Conservation (phyloP, 1,140 invertebrate species). For the Pemphigus obesinymphae region DNA sequence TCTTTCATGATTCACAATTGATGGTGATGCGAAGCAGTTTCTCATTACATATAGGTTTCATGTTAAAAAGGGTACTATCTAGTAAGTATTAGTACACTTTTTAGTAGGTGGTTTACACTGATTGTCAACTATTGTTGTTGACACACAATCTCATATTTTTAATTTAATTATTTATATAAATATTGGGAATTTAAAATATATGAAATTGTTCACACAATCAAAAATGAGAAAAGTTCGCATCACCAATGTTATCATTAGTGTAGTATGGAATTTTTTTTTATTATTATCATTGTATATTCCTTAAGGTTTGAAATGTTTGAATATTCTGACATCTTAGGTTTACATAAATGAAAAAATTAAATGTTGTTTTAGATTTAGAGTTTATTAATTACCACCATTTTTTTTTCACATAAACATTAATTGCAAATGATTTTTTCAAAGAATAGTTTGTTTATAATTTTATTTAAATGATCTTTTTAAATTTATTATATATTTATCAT, state of each 20-base stretch:
- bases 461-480: constrained; percentile 13
- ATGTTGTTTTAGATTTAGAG: not conserved
- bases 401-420: not conserved
- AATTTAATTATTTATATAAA: too few species aligned
- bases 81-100: too few species aligned
- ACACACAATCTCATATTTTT: too few species aligned
- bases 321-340: not conserved
- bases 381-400: constrained; percentile 2
- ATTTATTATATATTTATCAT: not conserved
- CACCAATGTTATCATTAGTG: not conserved
- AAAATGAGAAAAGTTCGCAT: not conserved
- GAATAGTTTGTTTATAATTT: not conserved
- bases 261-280: not conserved
- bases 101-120: too few species aligned
- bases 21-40: not conserved
- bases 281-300: constrained; percentile 5
- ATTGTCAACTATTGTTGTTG: too few species aligned
- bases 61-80: not conserved
- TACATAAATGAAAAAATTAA: not conserved
- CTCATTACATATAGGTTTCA: not conserved
- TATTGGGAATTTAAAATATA: not conserved
- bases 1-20: not conserved
- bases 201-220: not conserved
- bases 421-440: not conserved
- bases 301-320: not conserved